Evolutionary conservation across 2,113 vertebrate genomes (phyloP).

Genomic region (Ictalurus punctatus): DNA sequence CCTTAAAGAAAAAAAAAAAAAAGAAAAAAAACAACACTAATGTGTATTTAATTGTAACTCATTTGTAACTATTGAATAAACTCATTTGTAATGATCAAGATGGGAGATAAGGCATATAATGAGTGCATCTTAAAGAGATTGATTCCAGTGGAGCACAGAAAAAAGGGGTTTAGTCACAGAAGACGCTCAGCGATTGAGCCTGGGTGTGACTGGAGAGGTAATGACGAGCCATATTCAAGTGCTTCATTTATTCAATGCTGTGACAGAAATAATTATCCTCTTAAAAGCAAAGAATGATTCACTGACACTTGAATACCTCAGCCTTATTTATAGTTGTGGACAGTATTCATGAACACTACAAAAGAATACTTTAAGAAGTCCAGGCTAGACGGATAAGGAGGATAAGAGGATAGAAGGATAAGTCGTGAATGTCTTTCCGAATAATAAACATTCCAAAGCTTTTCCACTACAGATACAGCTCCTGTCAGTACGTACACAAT

Average conservation of each 20-base stretch:
- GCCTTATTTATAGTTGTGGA: not conserved
- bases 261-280: not conserved
- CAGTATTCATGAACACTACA: not conserved
- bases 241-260: not conserved
- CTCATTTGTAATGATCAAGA: slow-evolving; percentile 3
- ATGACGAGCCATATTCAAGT: not conserved
- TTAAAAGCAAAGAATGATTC: not conserved
- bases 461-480: not conserved
- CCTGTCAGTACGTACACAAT: not conserved
- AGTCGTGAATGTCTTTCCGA: not conserved
- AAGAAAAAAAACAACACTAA: not conserved
- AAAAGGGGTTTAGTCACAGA: not conserved
- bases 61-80: slow-evolving; percentile 11
- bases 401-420: not conserved
- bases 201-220: not conserved
- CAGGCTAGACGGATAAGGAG: not conserved
- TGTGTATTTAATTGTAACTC: slow-evolving; percentile 21
- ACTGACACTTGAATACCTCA: not conserved
- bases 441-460: not conserved
- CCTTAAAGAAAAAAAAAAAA: not conserved
- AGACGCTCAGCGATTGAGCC: not conserved
- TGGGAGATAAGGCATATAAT: slow-evolving; percentile 7
- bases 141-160: not conserved
- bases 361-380: not conserved
- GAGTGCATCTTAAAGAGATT: not conserved